Conservation (phyloP, 2,797 vertebrate genomes). For the Onychomys leucogaster region DNA sequence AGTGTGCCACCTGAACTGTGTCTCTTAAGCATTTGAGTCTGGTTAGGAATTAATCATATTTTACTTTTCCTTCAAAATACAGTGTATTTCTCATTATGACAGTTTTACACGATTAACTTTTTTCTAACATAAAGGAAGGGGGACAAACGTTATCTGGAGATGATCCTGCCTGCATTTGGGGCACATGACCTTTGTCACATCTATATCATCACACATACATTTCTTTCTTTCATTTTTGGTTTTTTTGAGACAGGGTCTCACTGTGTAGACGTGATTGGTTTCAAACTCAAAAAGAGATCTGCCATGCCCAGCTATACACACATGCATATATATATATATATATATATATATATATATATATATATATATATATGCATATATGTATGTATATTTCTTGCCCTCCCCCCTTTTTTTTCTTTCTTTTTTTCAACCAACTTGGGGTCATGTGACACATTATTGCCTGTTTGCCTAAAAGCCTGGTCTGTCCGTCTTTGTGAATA, state of each 20-base stretch:
- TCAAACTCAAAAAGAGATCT: neutral
- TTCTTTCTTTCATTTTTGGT: neutral
- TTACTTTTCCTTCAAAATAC: slow-evolving; percentile 63
- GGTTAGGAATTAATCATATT: slow-evolving; percentile 32
- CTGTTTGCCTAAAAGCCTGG: neutral
- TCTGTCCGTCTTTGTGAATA: slow-evolving; percentile 17
- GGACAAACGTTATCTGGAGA: neutral
- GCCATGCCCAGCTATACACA: neutral
- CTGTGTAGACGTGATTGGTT: neutral
- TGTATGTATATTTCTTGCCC: neutral
- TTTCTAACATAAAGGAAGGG: neutral
- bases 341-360: neutral
- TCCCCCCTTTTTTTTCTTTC: too few relatives aligned
- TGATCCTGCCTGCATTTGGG: neutral
- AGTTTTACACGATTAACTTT: neutral
- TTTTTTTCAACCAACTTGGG: neutral
- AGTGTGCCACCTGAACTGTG: neutral
- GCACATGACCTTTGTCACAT: neutral
- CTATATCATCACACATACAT: neutral
- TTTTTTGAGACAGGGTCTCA: neutral
- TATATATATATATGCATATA: neutral
- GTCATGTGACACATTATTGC: neutral
- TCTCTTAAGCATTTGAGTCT: neutral
- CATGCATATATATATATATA: neutral
- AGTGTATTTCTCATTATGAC: slow-evolving; percentile 36